These are phyloP conservation scores for Patella caerulea DNA, from an alignment of 2,888 invertebrate species.

Conservation along the genomic window DNA sequence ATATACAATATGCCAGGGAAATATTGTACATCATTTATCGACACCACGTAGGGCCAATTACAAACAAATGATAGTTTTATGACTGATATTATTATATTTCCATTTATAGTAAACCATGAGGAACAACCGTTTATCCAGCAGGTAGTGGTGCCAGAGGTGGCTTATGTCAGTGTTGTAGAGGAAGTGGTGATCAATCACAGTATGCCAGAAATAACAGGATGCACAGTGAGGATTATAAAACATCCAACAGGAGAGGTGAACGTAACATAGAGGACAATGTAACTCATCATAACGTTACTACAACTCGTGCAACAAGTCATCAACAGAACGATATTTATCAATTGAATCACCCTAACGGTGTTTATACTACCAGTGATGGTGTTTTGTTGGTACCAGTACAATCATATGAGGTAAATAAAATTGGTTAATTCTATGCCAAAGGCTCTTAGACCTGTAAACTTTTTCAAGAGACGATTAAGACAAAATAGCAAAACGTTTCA, in stretches of 20 bases:
- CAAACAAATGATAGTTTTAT: background rate
- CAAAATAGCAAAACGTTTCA: no score
- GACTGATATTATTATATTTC: background rate
- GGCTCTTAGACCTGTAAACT: no score
- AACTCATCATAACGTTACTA: background rate
- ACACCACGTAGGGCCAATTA: background rate
- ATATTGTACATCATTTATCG: no score
- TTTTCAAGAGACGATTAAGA: no score
- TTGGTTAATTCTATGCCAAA: no score
- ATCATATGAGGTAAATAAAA: constrained; percentile 1
- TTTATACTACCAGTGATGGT: background rate
- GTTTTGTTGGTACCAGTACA: background rate
- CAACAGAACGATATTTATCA: background rate
- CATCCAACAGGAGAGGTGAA: background rate
- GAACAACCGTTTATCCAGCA: background rate
- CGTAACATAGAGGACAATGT: background rate
- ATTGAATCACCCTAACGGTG: background rate
- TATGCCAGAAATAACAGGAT: background rate
- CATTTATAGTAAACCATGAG: background rate
- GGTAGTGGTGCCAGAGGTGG: background rate
- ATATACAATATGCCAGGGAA: no score
- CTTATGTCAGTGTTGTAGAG: background rate
- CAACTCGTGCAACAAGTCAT: background rate
- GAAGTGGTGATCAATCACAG: background rate
- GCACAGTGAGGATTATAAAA: background rate